Percentiles rank a stretch among this genome's conserved stretches.
Evolutionary conservation across 37 sponge, comb jelly and placozoan species (phyloP).

Genomic region (Axinella damicornis): DNA sequence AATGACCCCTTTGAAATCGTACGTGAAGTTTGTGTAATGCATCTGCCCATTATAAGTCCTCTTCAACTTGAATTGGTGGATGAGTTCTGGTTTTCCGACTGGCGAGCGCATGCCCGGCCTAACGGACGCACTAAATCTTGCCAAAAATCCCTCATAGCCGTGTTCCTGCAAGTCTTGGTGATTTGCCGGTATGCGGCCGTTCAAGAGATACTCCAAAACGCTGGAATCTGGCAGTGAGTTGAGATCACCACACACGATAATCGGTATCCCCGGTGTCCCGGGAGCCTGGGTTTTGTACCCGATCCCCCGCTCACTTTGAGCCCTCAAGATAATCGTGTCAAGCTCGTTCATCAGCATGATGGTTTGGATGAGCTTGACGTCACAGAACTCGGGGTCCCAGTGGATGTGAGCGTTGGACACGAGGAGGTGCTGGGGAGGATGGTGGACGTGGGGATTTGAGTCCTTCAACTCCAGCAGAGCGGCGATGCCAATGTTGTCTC

Average conservation of each 20-base stretch:
- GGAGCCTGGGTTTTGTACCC: constrained; percentile 54
- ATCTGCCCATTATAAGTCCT: constrained; percentile 74
- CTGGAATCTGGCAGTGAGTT: constrained; percentile 98
- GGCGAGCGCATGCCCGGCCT: constrained; percentile 48
- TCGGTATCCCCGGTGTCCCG: constrained; percentile 79
- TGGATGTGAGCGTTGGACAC: constrained; percentile 97
- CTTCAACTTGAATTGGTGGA: constrained; percentile 87
- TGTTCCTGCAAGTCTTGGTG: constrained; percentile 85
- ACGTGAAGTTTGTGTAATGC: constrained; percentile 92
- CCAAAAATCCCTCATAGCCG: constrained; percentile 86
- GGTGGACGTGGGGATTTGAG: background rate
- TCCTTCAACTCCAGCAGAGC: constrained; percentile 80
- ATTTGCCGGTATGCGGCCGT: constrained; percentile 70
- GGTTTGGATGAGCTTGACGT: constrained; percentile 96
- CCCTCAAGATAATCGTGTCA: constrained; percentile 60
- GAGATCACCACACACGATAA: constrained; percentile 92
- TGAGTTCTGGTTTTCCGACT: constrained; percentile 69
- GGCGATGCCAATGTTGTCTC: constrained; percentile 93
- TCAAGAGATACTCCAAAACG: constrained; percentile 87
- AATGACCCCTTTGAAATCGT: constrained; percentile 95
- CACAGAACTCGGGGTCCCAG: constrained; percentile 97
- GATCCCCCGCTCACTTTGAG: constrained; percentile 69
- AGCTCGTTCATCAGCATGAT: constrained; percentile 82
- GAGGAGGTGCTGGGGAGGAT: constrained; percentile 68
- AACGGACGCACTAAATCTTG: constrained; percentile 57